Evolutionary conservation across 2,888 invertebrate species (phyloP).

Genomic region (Sepiola atlantica): DNA sequence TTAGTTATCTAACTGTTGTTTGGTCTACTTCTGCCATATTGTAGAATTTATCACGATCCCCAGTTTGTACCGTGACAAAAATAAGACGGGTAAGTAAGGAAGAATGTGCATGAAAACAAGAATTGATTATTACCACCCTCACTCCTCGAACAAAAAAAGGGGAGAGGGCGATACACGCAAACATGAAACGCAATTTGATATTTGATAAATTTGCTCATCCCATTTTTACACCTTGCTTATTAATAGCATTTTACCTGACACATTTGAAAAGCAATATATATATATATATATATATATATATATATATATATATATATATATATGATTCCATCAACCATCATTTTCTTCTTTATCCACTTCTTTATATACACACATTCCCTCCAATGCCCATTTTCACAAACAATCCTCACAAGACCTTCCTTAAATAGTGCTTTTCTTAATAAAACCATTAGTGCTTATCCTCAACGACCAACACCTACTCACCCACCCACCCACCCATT

Average conservation of each 20-base stretch:
- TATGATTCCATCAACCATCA: neutral
- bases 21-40: constrained; percentile 48
- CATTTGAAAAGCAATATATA: neutral
- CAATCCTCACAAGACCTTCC: too few relatives aligned
- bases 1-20: constrained; percentile 34
- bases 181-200: neutral
- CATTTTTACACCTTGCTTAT: constrained; percentile 2
- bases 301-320: neutral
- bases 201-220: constrained; percentile 24
- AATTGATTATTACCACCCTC: neutral
- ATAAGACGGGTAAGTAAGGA: constrained; percentile 51
- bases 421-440: too few relatives aligned
- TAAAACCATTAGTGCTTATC: too few relatives aligned
- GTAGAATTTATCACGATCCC: constrained; percentile 55
- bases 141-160: neutral
- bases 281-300: neutral
- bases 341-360: neutral
- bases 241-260: neutral
- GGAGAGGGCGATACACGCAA: neutral
- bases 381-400: too few relatives aligned
- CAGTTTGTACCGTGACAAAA: constrained; percentile 53
- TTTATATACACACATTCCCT: neutral
- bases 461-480: too few relatives aligned
- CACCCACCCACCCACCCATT: too few relatives aligned
- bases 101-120: constrained; percentile 39